These are phyloP conservation scores for Brachionus manjavacas DNA, from an alignment of 1,140 invertebrate species.

Conservation along the genomic window DNA sequence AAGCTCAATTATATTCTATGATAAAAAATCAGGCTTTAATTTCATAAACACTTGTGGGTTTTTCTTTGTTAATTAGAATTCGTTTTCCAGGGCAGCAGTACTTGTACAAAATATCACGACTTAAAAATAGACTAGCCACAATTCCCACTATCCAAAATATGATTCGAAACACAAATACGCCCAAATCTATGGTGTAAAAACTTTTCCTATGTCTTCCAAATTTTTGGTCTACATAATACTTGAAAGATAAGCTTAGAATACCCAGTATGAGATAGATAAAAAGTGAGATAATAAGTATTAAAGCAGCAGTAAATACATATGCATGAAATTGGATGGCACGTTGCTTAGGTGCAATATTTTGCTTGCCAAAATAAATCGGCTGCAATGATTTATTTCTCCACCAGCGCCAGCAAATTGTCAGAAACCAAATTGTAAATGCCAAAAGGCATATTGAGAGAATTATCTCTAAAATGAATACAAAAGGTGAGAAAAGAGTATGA, in stretches of 20 bases:
- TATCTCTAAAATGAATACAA: slow-evolving; percentile 20
- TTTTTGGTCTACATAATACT: not conserved
- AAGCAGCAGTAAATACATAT: slow-evolving; percentile 14
- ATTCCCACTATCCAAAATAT: slow-evolving; percentile 40
- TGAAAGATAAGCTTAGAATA: not conserved
- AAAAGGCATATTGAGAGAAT: slow-evolving; percentile 12
- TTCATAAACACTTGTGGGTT: slow-evolving; percentile 28
- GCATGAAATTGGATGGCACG: not conserved
- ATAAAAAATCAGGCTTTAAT: not conserved
- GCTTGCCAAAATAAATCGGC: not conserved
- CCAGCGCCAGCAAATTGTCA: slow-evolving; percentile 42
- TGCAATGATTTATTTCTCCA: slow-evolving; percentile 32
- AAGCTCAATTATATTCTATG: not conserved
- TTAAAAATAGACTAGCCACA: not conserved
- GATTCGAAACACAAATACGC: slow-evolving; percentile 13
- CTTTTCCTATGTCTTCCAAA: not conserved
- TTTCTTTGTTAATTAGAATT: slow-evolving; percentile 34
- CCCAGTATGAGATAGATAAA: slow-evolving; percentile 38
- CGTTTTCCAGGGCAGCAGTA: slow-evolving; percentile 7
- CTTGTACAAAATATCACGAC: slow-evolving; percentile 27
- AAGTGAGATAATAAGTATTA: slow-evolving; percentile 13
- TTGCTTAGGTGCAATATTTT: not conserved
- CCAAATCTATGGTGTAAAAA: slow-evolving; percentile 28
- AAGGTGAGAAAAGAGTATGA: not conserved
- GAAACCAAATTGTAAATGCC: slow-evolving; percentile 34